Evolutionary conservation across 2,797 vertebrate species (phyloP), one percentile per base, ranked within the genome.

Genomic region (Rhinophrynus dorsalis): DNA sequence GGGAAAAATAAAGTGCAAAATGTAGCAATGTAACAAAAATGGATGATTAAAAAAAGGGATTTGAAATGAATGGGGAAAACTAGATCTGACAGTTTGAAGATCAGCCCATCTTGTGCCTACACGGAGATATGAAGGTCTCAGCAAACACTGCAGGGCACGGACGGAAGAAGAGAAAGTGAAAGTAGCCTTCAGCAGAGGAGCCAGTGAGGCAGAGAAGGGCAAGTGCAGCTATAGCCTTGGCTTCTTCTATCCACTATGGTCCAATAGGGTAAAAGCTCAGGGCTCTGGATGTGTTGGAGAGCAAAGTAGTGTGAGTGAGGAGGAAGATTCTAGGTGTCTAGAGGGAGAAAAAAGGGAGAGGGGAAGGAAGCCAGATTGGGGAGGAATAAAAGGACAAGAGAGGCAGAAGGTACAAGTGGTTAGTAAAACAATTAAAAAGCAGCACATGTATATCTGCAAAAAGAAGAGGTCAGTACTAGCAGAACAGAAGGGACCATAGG

Each of bases 261-360:
- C 85, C 86, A 51, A 78, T 81, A 77, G 80, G 23, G 86, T 44
- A 83, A 84, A n/a, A 88, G 83, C 85, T 86, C 47, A 88, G 81
- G 86, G 85, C 81, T 86, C 82, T 85, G 86, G 84, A 88, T 85
- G 82, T 83, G 86, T 81, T 80, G 86, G 76, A 82, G 82, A 23
- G 75, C 81, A 84, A 84, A 87, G 74, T 76, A 88, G 81, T 80
- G 66, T 83, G 84, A 74, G 83, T 67, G 80, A 82, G 86, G 78
- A 85, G 79, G 83, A 83, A 84, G n/a, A 23, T 78, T 76, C 84
- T 91, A 91, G 83, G 85, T 79, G 85, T 90, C 89, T 90, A 86
- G 83, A 85, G 89, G 83, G 80, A 84, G 86, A 86, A 83, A 88
- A 84, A 83, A 77, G 81, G 79, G 69, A 20, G 12, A 74, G 79